Percentiles rank a stretch among this genome's conserved stretches.
Evolutionary conservation across 2,888 invertebrate genomes (phyloP).

Genomic region (Stenotaenia linearis): DNA sequence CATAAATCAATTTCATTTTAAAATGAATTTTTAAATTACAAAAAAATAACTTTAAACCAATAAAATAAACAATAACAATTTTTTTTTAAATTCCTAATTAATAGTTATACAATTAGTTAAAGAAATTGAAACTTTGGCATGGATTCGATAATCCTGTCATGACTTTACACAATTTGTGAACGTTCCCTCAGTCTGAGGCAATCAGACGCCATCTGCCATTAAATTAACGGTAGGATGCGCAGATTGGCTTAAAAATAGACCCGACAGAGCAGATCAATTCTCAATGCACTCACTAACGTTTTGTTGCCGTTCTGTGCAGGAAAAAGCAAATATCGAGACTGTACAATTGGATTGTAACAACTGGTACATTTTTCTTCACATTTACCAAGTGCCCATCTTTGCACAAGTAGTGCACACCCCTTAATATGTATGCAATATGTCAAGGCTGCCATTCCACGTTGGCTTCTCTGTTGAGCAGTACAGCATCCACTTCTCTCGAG

Average conservation of each 20-base stretch:
- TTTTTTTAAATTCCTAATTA: too few relatives aligned
- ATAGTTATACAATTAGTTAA: too few relatives aligned
- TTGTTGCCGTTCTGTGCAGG: background rate
- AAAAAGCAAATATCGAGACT: background rate
- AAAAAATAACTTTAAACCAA: too few relatives aligned
- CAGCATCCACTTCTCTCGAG: background rate
- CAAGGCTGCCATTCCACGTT: background rate
- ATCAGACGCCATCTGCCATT: background rate
- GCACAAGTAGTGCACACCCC: background rate
- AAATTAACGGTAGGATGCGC: background rate
- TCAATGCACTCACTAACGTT: background rate
- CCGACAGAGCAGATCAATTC: background rate
- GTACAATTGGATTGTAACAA: background rate
- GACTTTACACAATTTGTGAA: background rate
- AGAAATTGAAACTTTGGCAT: too few relatives aligned
- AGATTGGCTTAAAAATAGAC: background rate
- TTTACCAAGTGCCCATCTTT: background rate
- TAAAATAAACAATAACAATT: too few relatives aligned
- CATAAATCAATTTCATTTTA: too few relatives aligned
- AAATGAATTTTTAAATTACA: too few relatives aligned
- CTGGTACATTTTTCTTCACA: background rate
- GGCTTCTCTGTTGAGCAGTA: background rate
- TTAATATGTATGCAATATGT: background rate
- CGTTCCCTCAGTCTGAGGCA: background rate
- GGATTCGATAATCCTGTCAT: too few relatives aligned